These are phyloP conservation scores for Altica lythri DNA, from an alignment of 2,888 invertebrate species.

Conservation along the genomic window DNA sequence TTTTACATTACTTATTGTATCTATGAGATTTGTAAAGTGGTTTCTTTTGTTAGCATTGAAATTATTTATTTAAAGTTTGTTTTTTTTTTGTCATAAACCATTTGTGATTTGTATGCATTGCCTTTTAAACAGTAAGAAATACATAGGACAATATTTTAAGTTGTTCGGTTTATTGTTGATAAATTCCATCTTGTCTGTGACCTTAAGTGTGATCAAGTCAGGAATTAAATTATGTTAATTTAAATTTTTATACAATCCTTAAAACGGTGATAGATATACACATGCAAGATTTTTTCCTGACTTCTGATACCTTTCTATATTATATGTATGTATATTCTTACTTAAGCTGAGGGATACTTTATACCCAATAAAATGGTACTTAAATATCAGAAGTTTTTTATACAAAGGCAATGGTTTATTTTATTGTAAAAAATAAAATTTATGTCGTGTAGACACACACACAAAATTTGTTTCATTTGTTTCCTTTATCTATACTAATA, in stretches of 20 bases:
- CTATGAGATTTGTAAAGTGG: background rate
- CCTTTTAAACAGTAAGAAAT: slow-evolving; percentile 13
- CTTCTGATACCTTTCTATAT: background rate
- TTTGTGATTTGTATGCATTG: slow-evolving; percentile 11
- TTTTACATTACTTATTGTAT: background rate
- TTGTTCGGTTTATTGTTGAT: background rate
- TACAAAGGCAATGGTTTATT: slow-evolving; percentile 2
- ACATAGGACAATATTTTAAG: slow-evolving; percentile 1
- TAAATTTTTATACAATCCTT: background rate
- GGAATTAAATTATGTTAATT: background rate
- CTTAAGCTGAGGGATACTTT: slow-evolving; percentile 1
- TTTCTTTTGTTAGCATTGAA: background rate
- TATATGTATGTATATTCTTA: background rate
- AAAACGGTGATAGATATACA: too few species aligned
- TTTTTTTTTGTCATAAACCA: slow-evolving; percentile 10
- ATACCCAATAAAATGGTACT: background rate
- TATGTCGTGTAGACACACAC: background rate
- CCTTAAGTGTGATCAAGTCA: background rate
- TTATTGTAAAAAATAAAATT: slow-evolving; percentile 2
- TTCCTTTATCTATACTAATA: too few species aligned
- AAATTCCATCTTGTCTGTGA: background rate
- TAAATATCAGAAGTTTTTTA: slow-evolving; percentile 3
- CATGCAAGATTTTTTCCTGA: background rate
- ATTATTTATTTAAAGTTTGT: slow-evolving; percentile 6
- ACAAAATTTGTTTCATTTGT: background rate